A percentile compares a stretch with the other conserved stretches of the same genome.
phyloP scores from a whole-genome alignment of 2,113 vertebrate species.

The Cyanistes caeruleus region DNA sequence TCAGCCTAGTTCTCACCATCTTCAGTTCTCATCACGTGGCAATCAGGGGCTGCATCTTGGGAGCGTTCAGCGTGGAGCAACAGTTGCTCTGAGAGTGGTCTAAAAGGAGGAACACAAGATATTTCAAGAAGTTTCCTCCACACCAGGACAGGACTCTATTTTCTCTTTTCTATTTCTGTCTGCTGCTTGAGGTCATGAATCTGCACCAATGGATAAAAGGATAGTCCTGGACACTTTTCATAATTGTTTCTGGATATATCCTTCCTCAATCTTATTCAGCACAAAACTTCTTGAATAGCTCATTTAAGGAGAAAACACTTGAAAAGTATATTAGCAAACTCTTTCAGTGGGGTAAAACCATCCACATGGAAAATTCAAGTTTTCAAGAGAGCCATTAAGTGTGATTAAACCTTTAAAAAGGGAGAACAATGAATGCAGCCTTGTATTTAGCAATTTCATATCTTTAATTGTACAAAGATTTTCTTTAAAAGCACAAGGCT shows the following conservation, averaged over 20 bases:
- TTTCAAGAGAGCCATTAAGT: conserved; percentile 84
- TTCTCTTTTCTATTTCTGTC: conserved; percentile 12
- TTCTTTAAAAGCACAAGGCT: conserved; percentile 83
- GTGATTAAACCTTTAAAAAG: conserved; percentile 84
- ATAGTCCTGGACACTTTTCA: conserved; percentile 51
- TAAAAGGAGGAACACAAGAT: not conserved
- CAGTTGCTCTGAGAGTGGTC: not conserved
- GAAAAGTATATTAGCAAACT: conserved; percentile 83
- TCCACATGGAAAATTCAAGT: conserved; percentile 82
- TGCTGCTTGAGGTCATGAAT: conserved; percentile 45
- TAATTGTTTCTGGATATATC: conserved; percentile 72
- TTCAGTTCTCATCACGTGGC: fast-evolving
- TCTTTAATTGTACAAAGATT: conserved; percentile 85
- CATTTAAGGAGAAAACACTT: conserved; percentile 81
- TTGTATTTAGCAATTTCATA: conserved; percentile 83
- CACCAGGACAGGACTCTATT: not conserved
- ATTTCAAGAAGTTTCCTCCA: not conserved
- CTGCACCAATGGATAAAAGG: not conserved
- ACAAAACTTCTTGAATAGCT: conserved; percentile 80
- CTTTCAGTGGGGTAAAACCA: conserved; percentile 79
- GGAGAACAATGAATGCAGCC: conserved; percentile 77
- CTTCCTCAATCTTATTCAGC: conserved; percentile 63
- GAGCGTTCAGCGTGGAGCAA: not conserved
- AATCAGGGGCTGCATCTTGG: not conserved
- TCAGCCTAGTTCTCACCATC: fast-evolving